A percentile compares a stretch with the other conserved stretches of the same genome.
These are phyloP conservation scores for Circaetus gallicus DNA, from an alignment of 2,113 vertebrate genomes.

Conservation along the genomic window DNA sequence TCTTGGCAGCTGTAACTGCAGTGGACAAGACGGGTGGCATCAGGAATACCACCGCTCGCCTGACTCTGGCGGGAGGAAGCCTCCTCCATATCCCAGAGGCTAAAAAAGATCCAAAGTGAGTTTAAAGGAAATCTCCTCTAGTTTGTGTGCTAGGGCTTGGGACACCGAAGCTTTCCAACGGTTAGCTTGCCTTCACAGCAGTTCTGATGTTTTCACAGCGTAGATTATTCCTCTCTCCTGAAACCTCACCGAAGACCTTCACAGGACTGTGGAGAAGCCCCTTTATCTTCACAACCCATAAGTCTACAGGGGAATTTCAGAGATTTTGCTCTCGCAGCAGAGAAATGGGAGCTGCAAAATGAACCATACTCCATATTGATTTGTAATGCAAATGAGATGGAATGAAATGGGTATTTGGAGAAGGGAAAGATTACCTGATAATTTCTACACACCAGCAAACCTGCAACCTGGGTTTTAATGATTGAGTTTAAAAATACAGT, in stretches of 20 bases:
- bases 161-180: background rate
- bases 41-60: background rate
- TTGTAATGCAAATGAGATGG: constrained; percentile 1
- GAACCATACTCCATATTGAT: constrained; percentile 7
- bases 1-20: background rate
- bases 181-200: background rate
- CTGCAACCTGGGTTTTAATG: background rate
- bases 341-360: constrained; percentile 35
- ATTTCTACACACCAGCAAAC: background rate
- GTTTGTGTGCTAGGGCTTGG: background rate
- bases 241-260: background rate
- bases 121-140: background rate
- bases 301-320: background rate
- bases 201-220: background rate
- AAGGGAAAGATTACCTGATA: background rate
- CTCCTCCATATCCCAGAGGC: background rate
- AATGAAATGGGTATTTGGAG: background rate
- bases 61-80: background rate
- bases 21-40: background rate
- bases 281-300: background rate
- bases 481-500: background rate
- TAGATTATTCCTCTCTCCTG: background rate
- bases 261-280: background rate
- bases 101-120: background rate
- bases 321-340: constrained; percentile 15